phyloP scores from a whole-genome alignment of 2,888 invertebrate species.

The Entomobrya proxima region DNA sequence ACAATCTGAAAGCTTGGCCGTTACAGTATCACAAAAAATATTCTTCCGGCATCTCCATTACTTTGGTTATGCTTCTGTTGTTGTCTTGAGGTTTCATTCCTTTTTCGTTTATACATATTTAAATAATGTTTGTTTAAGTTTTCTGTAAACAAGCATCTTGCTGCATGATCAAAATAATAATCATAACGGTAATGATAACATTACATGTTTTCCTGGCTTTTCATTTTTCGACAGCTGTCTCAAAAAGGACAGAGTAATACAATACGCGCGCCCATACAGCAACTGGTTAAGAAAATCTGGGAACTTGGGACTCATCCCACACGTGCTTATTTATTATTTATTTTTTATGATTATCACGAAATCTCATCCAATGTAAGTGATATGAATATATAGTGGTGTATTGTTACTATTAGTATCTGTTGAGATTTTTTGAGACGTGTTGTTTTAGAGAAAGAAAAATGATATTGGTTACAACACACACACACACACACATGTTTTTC shows the following conservation, averaged over 20 bases:
- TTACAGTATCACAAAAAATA: conserved; percentile 32
- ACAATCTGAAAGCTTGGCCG: not conserved
- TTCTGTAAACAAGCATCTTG: conserved; percentile 7
- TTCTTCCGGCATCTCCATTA: conserved; percentile 54
- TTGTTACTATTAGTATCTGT: not conserved
- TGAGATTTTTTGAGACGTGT: not conserved
- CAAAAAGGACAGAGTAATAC: not conserved
- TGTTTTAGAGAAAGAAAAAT: too few relatives aligned
- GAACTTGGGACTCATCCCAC: not conserved
- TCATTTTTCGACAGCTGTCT: not conserved
- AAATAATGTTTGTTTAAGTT: conserved; percentile 27
- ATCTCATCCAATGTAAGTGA: not conserved
- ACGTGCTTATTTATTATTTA: not conserved
- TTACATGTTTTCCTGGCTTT: not conserved
- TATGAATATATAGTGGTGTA: too few relatives aligned
- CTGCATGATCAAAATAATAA: conserved; percentile 24
- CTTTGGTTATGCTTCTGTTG: too few relatives aligned
- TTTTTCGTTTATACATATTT: conserved; percentile 57
- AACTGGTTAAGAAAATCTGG: not conserved
- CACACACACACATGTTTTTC: too few relatives aligned
- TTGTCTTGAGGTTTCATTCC: conserved; percentile 61
- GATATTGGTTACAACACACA: too few relatives aligned
- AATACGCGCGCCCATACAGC: too few relatives aligned
- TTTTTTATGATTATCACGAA: not conserved
- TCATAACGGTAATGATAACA: not conserved